phyloP scores from a whole-genome alignment of 2,888 invertebrate genomes.

The Drosophila buzzatii region DNA sequence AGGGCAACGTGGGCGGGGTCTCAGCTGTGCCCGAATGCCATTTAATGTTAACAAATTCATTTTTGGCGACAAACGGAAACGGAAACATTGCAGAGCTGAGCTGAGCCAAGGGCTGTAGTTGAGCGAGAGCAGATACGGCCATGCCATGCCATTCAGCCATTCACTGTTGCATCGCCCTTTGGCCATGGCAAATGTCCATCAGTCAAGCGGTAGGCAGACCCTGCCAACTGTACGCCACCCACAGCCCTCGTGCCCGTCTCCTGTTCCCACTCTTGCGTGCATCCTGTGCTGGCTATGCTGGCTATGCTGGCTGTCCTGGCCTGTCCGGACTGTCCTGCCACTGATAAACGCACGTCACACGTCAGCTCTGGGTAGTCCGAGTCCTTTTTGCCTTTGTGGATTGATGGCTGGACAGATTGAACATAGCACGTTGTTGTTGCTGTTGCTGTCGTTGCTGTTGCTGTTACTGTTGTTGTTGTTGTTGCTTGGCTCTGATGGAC shows the following conservation, averaged over 20 bases:
- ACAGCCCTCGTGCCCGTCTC: background rate
- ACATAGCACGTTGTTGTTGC: conserved; percentile 46
- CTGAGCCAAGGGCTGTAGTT: conserved; percentile 5
- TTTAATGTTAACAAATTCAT: conserved; percentile 75
- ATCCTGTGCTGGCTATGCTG: background rate
- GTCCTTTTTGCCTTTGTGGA: conserved; percentile 64
- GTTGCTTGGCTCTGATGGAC: conserved; percentile 60
- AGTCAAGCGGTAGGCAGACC: conserved; percentile 43
- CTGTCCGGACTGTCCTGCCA: conserved; percentile 51
- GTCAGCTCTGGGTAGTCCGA: conserved; percentile 55
- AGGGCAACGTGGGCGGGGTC: background rate
- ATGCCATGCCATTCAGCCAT: background rate
- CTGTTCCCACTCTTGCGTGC: background rate
- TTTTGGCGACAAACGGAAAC: conserved; percentile 67
- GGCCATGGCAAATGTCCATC: conserved; percentile 39
- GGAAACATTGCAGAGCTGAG: conserved; percentile 40
- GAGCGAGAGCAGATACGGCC: background rate
- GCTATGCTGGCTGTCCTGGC: conserved; percentile 21
- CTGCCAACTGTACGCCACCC: background rate
- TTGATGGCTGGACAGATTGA: conserved; percentile 70
- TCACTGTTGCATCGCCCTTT: conserved; percentile 1
- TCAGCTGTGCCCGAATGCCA: conserved; percentile 45
- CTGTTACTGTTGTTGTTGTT: background rate
- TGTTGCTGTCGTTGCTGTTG: background rate
- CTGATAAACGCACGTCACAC: conserved; percentile 78